A percentile compares a stretch with the other conserved stretches of the same genome.
Conservation (phyloP, 1,140 invertebrate species). For the Cardiocondyla obscurior region DNA sequence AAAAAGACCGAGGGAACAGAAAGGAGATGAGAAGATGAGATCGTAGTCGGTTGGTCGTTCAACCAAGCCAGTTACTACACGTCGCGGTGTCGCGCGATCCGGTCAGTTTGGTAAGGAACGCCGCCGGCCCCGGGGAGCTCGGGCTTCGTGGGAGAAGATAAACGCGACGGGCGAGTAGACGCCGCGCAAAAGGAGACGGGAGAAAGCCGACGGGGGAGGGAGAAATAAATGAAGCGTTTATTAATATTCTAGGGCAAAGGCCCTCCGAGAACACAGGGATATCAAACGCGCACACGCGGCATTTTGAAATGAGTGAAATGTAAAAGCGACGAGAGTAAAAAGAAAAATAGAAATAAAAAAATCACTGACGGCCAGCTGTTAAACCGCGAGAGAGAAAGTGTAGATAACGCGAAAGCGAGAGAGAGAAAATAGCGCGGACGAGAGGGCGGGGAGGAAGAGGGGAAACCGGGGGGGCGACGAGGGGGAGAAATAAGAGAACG, state of each 20-base stretch:
- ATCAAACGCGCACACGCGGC: background rate
- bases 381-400: background rate
- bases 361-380: background rate
- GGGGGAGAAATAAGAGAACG: background rate
- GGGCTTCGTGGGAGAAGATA: constrained; percentile 13
- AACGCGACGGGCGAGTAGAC: background rate
- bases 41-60: constrained; percentile 61
- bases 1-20: constrained; percentile 3
- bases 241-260: background rate
- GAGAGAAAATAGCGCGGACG: background rate
- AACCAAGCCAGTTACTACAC: constrained; percentile 45
- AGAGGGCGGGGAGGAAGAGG: background rate
- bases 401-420: background rate
- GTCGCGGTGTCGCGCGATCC: constrained; percentile 47
- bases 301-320: background rate
- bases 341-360: no score
- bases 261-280: background rate
- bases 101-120: constrained; percentile 58
- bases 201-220: background rate
- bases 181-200: background rate
- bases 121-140: background rate
- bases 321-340: background rate
- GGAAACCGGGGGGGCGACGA: background rate
- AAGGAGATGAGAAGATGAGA: constrained; percentile 60
- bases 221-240: background rate